Conservation (phyloP, 2,113 vertebrate species). For the Cairina moschata region DNA sequence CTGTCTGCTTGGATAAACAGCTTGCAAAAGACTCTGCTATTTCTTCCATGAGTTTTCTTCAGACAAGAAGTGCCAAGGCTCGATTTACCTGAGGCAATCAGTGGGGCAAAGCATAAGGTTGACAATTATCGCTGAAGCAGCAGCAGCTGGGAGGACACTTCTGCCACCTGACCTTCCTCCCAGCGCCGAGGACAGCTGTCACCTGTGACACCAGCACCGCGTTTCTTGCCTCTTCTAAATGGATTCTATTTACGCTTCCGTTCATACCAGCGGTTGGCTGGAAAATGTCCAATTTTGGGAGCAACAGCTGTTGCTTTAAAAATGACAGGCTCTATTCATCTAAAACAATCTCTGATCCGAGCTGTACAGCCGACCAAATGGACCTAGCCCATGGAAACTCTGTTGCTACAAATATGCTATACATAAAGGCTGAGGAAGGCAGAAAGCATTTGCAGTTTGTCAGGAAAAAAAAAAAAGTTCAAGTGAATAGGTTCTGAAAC, state of each 20-base stretch:
- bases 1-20: background rate
- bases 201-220: background rate
- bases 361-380: background rate
- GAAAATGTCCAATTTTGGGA: conserved; percentile 46
- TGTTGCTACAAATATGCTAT: background rate
- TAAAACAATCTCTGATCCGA: background rate
- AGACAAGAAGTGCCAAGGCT: background rate
- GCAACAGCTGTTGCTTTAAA: conserved; percentile 59
- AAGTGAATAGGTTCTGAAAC: background rate
- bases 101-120: background rate
- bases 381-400: background rate
- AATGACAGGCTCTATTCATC: conserved; percentile 50
- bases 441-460: background rate
- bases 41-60: background rate
- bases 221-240: conserved; percentile 29
- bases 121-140: background rate
- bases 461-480: background rate
- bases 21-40: background rate
- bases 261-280: conserved; percentile 26
- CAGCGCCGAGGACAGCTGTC: conserved; percentile 1
- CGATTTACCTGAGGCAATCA: background rate
- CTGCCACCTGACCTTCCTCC: conserved; percentile 29
- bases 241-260: conserved; percentile 15
- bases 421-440: background rate
- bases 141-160: conserved; percentile 16